phyloP scores from a whole-genome alignment of 2,888 invertebrate species.

The Cyrtodaria siliqua region DNA sequence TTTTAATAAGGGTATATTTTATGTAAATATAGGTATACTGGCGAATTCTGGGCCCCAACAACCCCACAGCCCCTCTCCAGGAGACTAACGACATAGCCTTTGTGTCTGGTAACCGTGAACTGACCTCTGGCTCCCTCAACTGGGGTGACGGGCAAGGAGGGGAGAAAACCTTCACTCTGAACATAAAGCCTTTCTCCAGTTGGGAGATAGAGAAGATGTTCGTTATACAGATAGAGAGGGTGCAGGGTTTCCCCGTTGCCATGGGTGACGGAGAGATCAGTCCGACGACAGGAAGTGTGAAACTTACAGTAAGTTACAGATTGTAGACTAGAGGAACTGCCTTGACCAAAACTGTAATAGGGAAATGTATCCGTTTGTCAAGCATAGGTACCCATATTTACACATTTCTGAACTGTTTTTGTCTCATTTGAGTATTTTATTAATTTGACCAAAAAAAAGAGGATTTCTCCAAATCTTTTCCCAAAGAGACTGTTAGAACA shows the following conservation, averaged over 20 bases:
- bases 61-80: slow-evolving; percentile 72
- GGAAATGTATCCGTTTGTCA: too few relatives aligned
- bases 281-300: slow-evolving; percentile 70
- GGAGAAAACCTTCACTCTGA: slow-evolving; percentile 74
- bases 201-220: slow-evolving; percentile 84
- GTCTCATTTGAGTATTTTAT: too few relatives aligned
- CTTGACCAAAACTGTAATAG: too few relatives aligned
- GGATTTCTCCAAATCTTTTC: too few relatives aligned
- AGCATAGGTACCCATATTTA: too few relatives aligned
- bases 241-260: slow-evolving; percentile 72
- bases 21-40: slow-evolving; percentile 81
- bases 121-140: slow-evolving; percentile 75
- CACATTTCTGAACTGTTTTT: too few relatives aligned
- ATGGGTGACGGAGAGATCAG: slow-evolving; percentile 81
- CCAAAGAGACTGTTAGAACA: too few relatives aligned
- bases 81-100: slow-evolving; percentile 80
- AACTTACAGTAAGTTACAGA: slow-evolving; percentile 76
- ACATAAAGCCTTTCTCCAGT: slow-evolving; percentile 79
- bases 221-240: slow-evolving; percentile 75
- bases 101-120: slow-evolving; percentile 67
- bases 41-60: slow-evolving; percentile 84
- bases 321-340: too few relatives aligned
- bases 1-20: too few relatives aligned
- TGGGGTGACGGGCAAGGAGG: slow-evolving; percentile 82
- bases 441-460: too few relatives aligned